These are phyloP conservation scores for Ifrita kowaldi DNA, from an alignment of 2,113 vertebrate genomes.

Conservation along the genomic window DNA sequence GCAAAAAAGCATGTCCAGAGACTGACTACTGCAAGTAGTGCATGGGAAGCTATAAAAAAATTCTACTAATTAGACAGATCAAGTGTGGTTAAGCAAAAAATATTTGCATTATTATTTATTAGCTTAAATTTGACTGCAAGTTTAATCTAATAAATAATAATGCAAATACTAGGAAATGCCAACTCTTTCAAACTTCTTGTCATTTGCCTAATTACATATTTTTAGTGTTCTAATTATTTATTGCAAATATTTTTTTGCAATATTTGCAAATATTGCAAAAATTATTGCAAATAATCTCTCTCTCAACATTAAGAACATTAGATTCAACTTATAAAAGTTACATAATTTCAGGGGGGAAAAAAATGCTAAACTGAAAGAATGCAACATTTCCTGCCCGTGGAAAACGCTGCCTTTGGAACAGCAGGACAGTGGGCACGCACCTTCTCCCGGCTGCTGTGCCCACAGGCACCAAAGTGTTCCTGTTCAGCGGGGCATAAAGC, in stretches of 20 bases:
- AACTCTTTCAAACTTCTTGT: not conserved
- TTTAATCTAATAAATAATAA: not conserved
- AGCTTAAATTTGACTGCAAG: not conserved
- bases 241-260: too few species aligned
- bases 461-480: rapidly evolving
- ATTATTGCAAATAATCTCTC: not conserved
- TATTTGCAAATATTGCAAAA: too few species aligned
- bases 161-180: not conserved
- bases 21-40: not conserved
- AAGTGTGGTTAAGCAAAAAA: not conserved
- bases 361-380: not conserved
- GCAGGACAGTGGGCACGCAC: rapidly evolving
- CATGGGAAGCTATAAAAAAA: not conserved
- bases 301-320: not conserved
- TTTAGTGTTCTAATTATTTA: too few species aligned
- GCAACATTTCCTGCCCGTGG: not conserved
- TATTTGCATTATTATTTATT: not conserved
- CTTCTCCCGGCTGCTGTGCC: not conserved
- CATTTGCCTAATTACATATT: not conserved
- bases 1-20: not conserved
- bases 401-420: not conserved
- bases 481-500: rapidly evolving
- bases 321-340: not conserved
- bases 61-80: not conserved
- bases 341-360: not conserved